phyloP scores from a whole-genome alignment of 1,140 invertebrate genomes.

The Drosophila nasuta region DNA sequence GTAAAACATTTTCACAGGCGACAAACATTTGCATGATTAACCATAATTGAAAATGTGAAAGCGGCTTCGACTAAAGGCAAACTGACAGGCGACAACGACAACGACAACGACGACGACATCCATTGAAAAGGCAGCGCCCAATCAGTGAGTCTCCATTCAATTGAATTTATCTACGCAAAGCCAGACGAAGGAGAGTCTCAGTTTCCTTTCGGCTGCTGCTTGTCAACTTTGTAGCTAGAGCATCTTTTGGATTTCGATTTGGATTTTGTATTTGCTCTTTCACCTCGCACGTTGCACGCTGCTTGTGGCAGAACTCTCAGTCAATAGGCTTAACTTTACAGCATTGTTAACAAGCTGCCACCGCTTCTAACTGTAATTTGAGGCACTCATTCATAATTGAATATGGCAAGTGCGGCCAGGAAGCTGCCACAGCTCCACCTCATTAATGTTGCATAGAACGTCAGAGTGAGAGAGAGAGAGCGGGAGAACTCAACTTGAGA shows the following conservation, averaged over 20 bases:
- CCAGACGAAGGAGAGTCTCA: slow-evolving; percentile 46
- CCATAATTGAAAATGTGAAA: slow-evolving; percentile 80
- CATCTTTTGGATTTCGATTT: not conserved
- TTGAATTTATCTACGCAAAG: slow-evolving; percentile 76
- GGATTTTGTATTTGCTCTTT: slow-evolving; percentile 19
- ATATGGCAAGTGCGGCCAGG: slow-evolving; percentile 59
- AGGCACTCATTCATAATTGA: slow-evolving; percentile 77
- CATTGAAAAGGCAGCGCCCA: slow-evolving; percentile 22
- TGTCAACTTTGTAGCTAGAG: slow-evolving; percentile 1
- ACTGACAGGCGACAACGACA: slow-evolving; percentile 28
- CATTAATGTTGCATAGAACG: slow-evolving; percentile 67
- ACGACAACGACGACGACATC: too few relatives aligned
- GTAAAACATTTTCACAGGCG: slow-evolving; percentile 80
- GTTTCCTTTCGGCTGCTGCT: not conserved
- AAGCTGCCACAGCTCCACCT: slow-evolving; percentile 40
- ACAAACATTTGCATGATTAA: slow-evolving; percentile 83
- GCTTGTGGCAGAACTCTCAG: slow-evolving; percentile 5
- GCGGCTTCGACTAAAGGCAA: slow-evolving; percentile 40
- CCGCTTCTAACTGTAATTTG: slow-evolving; percentile 62
- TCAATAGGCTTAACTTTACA: slow-evolving; percentile 27
- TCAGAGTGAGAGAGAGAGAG: not conserved
- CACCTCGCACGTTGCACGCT: slow-evolving; percentile 1
- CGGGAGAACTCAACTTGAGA: slow-evolving; percentile 16
- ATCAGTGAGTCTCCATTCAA: slow-evolving; percentile 74
- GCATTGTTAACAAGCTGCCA: slow-evolving; percentile 25